Base-by-base conservation (phyloP, 2,797 vertebrate genomes). In the Zenarchopterus dispar region DNA sequence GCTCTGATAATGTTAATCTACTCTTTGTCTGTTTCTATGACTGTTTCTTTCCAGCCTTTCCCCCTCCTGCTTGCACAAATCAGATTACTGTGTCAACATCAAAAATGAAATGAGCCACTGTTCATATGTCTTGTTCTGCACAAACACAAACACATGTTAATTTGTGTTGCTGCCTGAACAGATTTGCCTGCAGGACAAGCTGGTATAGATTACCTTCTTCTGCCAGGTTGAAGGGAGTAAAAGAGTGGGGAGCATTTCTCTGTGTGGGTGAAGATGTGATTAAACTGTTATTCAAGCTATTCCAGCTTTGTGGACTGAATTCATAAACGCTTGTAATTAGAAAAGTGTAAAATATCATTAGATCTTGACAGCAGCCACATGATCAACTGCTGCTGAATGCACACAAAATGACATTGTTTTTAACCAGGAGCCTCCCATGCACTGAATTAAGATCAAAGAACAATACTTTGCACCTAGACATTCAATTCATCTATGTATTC, bases 61-160 rank as follows among this genome's bases (percentile, higher is more conserved):
- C n/a, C 17, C 59, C 54, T 24, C 51, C 50, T 49, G 50, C 31
- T 4, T 17, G 18, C 15, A 21, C 70, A 81, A 87, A 86, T 87
- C 80, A 82, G 86, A 87, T 88, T 78, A 85, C 0, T 21, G 66
- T 81, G 84, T 80, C 72, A 79, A 50, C 75, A 67, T 85, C 62
- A 84, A 78, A 81, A 80, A 87, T 84, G 61, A 80, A 86, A 84
- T 44, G 72, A 78, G 69, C 65, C 41, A 9, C 33, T 15, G 59
- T 81, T 84, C 77, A 81, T 83, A 77, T 71, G 73, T 84, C 84
- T 85, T 82, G 85, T 77, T 74, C 58, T 70, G 77, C 78, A 82
- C 84, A 84, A 85, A 86, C 82, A 88, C 78, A 89, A 88, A 86
- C 80, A 86, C 23, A 72, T 86, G 84, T 88, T 88, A 70, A 83